phyloP scores from a whole-genome alignment of 1,140 invertebrate genomes.

The Rhopalosiphum padi region DNA sequence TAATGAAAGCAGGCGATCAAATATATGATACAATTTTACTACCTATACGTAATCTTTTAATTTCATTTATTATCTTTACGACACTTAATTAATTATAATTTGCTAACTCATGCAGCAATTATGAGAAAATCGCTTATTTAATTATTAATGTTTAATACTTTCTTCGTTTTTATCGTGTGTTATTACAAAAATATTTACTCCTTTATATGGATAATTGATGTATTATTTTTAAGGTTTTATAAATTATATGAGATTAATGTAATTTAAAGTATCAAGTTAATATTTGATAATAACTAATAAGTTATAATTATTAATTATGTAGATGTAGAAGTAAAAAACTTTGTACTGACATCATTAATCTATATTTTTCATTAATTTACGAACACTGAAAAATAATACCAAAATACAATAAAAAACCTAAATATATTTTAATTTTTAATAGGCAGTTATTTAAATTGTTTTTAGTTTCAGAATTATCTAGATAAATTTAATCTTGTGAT shows the following conservation, averaged over 20 bases:
- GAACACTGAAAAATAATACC: background rate
- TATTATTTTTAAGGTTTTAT: background rate
- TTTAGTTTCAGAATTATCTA: background rate
- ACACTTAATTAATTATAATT: background rate
- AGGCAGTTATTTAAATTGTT: background rate
- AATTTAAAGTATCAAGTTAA: background rate
- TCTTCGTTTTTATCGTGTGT: background rate
- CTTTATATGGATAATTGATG: background rate
- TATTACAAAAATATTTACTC: background rate
- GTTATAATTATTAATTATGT: background rate
- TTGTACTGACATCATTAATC: background rate
- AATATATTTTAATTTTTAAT: background rate
- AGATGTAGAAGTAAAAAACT: background rate
- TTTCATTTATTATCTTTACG: background rate
- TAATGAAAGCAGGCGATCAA: slow-evolving; percentile 53
- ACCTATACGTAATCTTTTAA: background rate
- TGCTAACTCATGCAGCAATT: background rate
- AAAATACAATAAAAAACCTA: background rate
- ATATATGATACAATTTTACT: slow-evolving; percentile 43
- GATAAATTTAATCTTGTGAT: background rate
- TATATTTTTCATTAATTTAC: background rate
- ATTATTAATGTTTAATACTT: background rate
- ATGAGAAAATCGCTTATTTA: background rate
- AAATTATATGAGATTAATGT: background rate
- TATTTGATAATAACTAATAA: background rate